Base-by-base conservation (phyloP, 2,888 invertebrate genomes). In the Scaptomyza caliginosa region DNA sequence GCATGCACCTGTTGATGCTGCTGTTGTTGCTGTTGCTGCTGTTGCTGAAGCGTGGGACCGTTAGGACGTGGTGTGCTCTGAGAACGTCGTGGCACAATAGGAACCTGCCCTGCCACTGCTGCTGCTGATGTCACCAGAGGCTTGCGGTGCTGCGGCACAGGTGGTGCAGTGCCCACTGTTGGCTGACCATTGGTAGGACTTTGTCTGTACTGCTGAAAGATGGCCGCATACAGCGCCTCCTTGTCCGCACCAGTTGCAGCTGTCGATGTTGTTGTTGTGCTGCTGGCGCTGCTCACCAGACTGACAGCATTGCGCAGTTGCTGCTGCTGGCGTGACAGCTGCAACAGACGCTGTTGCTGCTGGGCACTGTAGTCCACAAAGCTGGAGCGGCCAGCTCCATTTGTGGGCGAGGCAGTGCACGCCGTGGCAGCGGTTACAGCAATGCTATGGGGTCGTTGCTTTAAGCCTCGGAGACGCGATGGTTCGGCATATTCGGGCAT, bases 381-480 rank as follows among this genome's bases (percentile, higher is more conserved):
- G 13, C 88, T 79, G 30, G 88, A 86, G 34, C 76, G 74, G 0
- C 28, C 21, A 0, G 39, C 17, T 11, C 72, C 54, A 28, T 40
- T 11, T 2, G 71, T 67, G 6, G 76, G 64, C 26, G 84, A 69
- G 30, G 62, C 48, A 4, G 54, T 21, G 4, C 60, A 69, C 26
- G 58, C 50, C 5, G 56, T 17, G 4, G 63, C 5, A 21, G 54
- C 50, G 36, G 49, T 91, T 26, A 93, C 92, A 66, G 94, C 94
- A 77, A 94, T 93, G 82, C 94, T 94, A 89, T 94, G 94, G 34
- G 94, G 94, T 19, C 94, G 82, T 40, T 84, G 88, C 48, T 94
- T 86, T 43, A 88, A 71, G 10, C 87, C 85, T 32, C 90, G 90
- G 69, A 90, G 67, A 51, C 90, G 86, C 57, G 85, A 87, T 0